phyloP scores from a whole-genome alignment of 2,888 invertebrate species.

The Hypercompe scribonia region DNA sequence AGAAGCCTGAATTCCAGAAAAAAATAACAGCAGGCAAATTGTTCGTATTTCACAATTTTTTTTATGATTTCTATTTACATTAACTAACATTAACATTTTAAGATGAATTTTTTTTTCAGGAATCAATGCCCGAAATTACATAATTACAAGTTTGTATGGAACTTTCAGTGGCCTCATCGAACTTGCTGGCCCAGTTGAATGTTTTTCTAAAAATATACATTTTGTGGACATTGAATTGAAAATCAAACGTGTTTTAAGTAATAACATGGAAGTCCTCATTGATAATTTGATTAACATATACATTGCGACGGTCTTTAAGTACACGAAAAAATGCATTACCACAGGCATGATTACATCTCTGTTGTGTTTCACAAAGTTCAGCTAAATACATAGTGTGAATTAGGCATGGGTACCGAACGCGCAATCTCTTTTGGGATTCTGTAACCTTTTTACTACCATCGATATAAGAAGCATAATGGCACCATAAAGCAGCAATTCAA shows the following conservation, averaged over 20 bases:
- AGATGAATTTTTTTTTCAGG: too few species aligned
- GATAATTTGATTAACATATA: conserved; percentile 82
- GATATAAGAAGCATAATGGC: conserved; percentile 68
- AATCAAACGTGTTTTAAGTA: conserved; percentile 75
- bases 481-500: conserved; percentile 55
- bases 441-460: conserved; percentile 53
- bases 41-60: too few species aligned
- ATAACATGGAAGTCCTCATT: conserved; percentile 77
- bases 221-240: conserved; percentile 28
- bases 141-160: too few species aligned
- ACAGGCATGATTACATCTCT: conserved; percentile 79
- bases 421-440: conserved; percentile 42
- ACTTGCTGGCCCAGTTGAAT: background rate
- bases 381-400: conserved; percentile 84
- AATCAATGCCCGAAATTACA: too few species aligned
- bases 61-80: too few species aligned
- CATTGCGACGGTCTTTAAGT: conserved; percentile 72
- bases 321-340: conserved; percentile 83
- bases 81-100: too few species aligned
- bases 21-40: too few species aligned
- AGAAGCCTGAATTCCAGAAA: too few species aligned
- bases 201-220: conserved; percentile 32
- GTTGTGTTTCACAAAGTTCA: conserved; percentile 83
- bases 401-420: conserved; percentile 68
- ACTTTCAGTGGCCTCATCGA: too few species aligned